Base-by-base conservation (phyloP, 2,888 invertebrate species). In the Aporophyla lueneburgensis region DNA sequence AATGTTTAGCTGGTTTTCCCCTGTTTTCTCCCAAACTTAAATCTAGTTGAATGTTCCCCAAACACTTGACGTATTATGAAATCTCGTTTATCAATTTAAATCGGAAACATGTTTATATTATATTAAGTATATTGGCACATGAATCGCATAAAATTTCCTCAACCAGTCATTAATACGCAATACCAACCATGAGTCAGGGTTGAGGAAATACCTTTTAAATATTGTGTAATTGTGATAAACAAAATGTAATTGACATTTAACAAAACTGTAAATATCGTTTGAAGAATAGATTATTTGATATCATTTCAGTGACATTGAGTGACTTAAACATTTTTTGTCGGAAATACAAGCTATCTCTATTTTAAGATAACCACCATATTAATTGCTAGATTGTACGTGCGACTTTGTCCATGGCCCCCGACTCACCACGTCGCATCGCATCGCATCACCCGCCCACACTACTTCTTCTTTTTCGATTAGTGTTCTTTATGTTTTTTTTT, bases 121-220 rank as follows among this genome's bases (percentile, higher is more conserved):
- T 58, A 33, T 33, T 33, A 33, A 2, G 33, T 33, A 27, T 21
- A 49, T 33, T 53, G 24, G 16, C 21, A 21, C 24, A 10, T 40
- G 43, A 49, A 33, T 51, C 24, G 0, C 6, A 14, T 9, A 19
- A 33, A 33, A 56, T 77, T 82, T 65, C 65, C 78, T 82, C 53
- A 63, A 81, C 46, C 19, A 46, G 10, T 74, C 10, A 63, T 59
- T 58, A 5, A 40, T 67, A 16, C 27, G 6, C 21, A 24, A 24
- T 3, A 33, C 4, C 16, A 7, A 40, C 0, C 33, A 27, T 81
- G 49, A 59, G 9, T 59, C 10, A 43, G 7, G 1, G n/a, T 51
- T 51, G 21, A 61, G 63, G 49, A 54, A 67, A 67, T 5, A 56
- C 5, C 21, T 40, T 14, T 14, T 40, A 78, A 58, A 78, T 76